Conservation (phyloP, 2,113 vertebrate genomes). For the Phylloscopus whistleri region DNA sequence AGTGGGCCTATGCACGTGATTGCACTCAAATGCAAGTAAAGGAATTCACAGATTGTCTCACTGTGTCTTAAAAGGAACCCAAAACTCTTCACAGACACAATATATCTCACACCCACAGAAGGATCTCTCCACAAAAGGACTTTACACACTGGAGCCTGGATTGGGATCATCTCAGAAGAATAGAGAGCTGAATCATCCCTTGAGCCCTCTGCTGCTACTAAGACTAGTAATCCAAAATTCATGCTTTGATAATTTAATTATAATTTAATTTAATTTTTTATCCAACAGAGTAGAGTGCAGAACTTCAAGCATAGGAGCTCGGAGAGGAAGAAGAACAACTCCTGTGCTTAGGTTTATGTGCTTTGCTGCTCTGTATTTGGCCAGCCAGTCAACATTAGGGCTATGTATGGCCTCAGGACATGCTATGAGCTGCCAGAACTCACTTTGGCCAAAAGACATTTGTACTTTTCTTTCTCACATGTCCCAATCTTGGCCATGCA, state of each 20-base stretch:
- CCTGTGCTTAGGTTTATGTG: neutral
- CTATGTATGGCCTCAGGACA: neutral
- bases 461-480: neutral
- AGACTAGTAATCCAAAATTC: neutral
- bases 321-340: neutral
- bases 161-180: neutral
- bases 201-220: neutral
- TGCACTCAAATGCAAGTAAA: neutral
- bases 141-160: neutral
- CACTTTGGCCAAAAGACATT: neutral
- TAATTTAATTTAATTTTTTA: neutral
- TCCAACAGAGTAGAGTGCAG: neutral
- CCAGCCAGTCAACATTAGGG: neutral
- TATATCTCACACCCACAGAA: neutral
- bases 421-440: neutral
- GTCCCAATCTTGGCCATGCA: neutral
- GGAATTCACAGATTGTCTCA: neutral
- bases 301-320: neutral
- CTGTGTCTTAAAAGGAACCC: neutral
- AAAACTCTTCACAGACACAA: neutral
- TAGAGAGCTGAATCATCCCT: neutral
- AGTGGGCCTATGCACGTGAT: fast-evolving
- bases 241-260: neutral
- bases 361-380: neutral
- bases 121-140: neutral